phyloP scores from a whole-genome alignment of 1,140 invertebrate species.

The Nephila pilipes region DNA sequence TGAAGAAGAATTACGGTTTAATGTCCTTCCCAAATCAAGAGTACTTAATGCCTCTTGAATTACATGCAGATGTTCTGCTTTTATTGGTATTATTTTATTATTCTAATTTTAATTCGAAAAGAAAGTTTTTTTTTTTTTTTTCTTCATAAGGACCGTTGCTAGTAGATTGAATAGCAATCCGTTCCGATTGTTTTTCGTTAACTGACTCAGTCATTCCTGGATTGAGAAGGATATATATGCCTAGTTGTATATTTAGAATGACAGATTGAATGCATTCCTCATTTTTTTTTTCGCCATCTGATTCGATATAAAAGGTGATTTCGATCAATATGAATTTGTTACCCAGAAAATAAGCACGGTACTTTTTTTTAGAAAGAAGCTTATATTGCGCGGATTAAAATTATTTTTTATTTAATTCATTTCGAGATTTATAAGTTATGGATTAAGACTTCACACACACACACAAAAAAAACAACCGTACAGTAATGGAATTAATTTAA shows the following conservation, averaged over 20 bases:
- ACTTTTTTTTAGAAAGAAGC: no score
- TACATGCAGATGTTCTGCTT: conserved; percentile 63
- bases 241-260: neutral
- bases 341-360: no score
- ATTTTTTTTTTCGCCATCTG: neutral
- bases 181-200: neutral
- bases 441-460: no score
- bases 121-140: conserved; percentile 34
- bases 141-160: neutral
- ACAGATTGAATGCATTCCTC: neutral
- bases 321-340: no score
- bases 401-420: no score
- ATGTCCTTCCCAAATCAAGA: conserved; percentile 70
- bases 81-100: conserved; percentile 73
- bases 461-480: no score
- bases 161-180: conserved; percentile 10
- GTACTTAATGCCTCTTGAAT: conserved; percentile 70
- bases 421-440: no score
- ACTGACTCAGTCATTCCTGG: neutral
- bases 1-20: conserved; percentile 75
- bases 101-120: conserved; percentile 43
- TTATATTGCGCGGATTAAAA: no score
- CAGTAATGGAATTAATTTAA: no score
- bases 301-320: no score
- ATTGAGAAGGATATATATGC: neutral